phyloP scores from a whole-genome alignment of 2,888 invertebrate genomes.

The Sipha maydis region DNA sequence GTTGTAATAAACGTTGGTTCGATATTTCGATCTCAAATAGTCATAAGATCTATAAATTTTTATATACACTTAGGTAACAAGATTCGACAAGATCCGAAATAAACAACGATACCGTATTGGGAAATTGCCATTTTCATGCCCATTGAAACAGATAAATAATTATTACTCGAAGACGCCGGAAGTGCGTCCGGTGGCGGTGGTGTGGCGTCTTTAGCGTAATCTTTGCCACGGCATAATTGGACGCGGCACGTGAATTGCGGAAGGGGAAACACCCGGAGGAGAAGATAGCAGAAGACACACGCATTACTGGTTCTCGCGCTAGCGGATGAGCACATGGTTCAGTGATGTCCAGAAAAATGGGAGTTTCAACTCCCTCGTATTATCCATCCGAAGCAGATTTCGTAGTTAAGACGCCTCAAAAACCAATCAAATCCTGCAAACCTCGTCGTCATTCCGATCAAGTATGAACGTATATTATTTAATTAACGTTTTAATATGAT shows the following conservation, averaged over 20 bases:
- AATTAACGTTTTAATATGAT: neutral
- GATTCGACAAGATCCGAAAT: neutral
- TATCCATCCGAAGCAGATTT: conserved; percentile 64
- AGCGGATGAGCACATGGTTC: conserved; percentile 31
- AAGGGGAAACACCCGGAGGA: conserved; percentile 20
- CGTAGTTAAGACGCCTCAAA: conserved; percentile 64
- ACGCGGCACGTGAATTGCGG: neutral
- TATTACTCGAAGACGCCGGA: conserved; percentile 24
- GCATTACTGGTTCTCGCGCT: conserved; percentile 1
- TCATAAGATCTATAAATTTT: neutral
- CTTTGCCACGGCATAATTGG: neutral
- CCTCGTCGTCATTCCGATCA: conserved; percentile 45
- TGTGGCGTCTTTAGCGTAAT: neutral
- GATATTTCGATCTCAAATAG: neutral
- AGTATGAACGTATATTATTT: conserved; percentile 20
- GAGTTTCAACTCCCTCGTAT: conserved; percentile 57
- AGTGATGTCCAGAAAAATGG: conserved; percentile 56
- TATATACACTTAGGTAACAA: neutral
- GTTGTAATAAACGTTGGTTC: neutral
- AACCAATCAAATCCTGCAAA: neutral
- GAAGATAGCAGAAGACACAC: neutral
- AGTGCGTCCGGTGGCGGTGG: conserved; percentile 20
- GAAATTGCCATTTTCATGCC: conserved; percentile 40
- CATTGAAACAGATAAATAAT: conserved; percentile 15
- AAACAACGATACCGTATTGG: neutral